Conservation (phyloP, 1,140 invertebrate genomes). For the Polyergus mexicanus region DNA sequence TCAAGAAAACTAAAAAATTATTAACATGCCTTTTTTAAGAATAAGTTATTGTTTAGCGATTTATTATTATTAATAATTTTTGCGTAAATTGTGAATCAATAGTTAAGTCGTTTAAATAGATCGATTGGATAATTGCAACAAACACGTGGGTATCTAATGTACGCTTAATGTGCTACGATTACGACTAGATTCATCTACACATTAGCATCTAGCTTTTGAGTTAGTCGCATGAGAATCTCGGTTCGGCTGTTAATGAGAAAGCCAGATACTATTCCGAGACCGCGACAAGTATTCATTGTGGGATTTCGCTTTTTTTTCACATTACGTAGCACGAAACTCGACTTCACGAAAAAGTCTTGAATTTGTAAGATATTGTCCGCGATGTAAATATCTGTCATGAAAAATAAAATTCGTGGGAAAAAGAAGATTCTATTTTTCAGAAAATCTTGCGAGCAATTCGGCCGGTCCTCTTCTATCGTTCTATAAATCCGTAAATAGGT, state of each 20-base stretch:
- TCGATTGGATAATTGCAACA: background rate
- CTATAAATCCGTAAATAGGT: no score
- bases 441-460: background rate
- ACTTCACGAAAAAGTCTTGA: background rate
- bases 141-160: slow-evolving; percentile 49
- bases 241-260: slow-evolving; percentile 67
- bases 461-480: no score
- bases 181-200: background rate
- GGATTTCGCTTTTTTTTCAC: slow-evolving; percentile 42
- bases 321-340: slow-evolving; percentile 14
- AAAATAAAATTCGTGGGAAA: slow-evolving; percentile 34
- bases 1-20: no score
- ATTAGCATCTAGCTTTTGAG: slow-evolving; percentile 23
- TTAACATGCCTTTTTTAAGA: no score
- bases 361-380: slow-evolving; percentile 22
- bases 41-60: background rate
- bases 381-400: background rate
- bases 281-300: slow-evolving; percentile 30
- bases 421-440: background rate
- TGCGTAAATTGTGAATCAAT: background rate
- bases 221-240: slow-evolving; percentile 55
- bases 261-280: slow-evolving; percentile 54
- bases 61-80: background rate
- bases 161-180: slow-evolving; percentile 35
- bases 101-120: slow-evolving; percentile 25